A percentile compares a stretch with the other conserved stretches of the same genome.
These are phyloP conservation scores for Oceanodroma leucorhoa DNA, from an alignment of 2,797 vertebrate species.

Conservation along the genomic window DNA sequence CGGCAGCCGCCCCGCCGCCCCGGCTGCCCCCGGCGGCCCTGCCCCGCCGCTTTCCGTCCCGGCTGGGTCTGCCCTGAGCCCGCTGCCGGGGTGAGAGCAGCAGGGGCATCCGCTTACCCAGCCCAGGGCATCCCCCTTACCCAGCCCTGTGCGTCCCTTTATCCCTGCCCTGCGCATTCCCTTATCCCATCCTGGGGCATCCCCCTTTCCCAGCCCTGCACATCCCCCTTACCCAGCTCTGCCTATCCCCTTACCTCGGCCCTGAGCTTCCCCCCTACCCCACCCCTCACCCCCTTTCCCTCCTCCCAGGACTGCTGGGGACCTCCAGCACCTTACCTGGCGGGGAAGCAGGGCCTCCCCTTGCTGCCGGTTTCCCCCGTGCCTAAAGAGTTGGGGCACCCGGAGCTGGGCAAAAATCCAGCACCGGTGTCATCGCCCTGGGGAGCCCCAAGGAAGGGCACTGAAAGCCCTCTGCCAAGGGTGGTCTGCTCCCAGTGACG, in stretches of 20 bases:
- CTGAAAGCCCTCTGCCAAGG: fast-evolving
- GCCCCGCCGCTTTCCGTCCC: neutral
- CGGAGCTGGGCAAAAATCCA: neutral
- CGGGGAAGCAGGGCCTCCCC: fast-evolving
- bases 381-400: neutral
- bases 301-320: neutral
- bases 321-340: neutral
- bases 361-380: neutral
- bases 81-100: neutral
- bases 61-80: neutral
- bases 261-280: neutral
- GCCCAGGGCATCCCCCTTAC: neutral
- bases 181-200: neutral
- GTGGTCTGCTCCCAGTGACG: neutral
- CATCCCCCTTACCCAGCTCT: neutral
- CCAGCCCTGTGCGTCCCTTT: too few relatives aligned
- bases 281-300: neutral
- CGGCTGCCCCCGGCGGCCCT: neutral
- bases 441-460: neutral
- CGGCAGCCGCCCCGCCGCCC: neutral
- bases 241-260: neutral
- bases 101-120: too few relatives aligned
- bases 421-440: fast-evolving
- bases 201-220: neutral
- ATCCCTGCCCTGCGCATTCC: neutral